Evolutionary conservation across 2,797 vertebrate genomes (phyloP), one percentile per base, ranked within the genome.

Genomic region (Chlorospingus flavigularis): DNA sequence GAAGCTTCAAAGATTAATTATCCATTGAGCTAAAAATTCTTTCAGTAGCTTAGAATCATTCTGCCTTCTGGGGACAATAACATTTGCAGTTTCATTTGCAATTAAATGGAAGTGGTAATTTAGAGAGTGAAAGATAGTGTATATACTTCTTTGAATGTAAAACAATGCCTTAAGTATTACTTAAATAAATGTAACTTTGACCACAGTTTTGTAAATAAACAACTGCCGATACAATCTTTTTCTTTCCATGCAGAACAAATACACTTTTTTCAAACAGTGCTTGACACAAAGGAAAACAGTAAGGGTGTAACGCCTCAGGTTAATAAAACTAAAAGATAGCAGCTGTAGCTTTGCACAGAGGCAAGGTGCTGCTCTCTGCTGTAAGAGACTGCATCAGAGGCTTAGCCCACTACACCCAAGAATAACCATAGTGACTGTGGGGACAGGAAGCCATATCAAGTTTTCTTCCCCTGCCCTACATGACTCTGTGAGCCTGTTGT

Each of bases 291-390:
- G 60, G n/a, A 70, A 82, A 79, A 77, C 11, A 66, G 23, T 1
- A 0, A 83, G 87, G 9, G 39, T 71, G 24, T 75, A 90, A 67
- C 0, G 1, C 68, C 67, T 57, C 87, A 92, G 84, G 82, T 94
- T 80, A 77, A 39, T 86, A 65, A 67, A 79, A 57, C 13, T 62
- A 78, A 79, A 87, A 83, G 37, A 79, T 11, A 93, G 81, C 83
- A 86, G 68, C 88, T 79, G 42, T 55, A 87, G 71, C 67, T 39
- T 55, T 39, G 48, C 45, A 67, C 28, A 50, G 60, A 92, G 87
- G 81, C 78, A 94, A 83, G 92, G 65, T 67, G 35, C 91, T 94
- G 85, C 89, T 91, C 89, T 77, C 91, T 94, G 81, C 91, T 95
- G 81, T 94, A 86, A 71, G 72, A 74, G 85, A 63, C 48, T 17